Conservation (phyloP, 2,113 vertebrate genomes). For the Cairina moschata region DNA sequence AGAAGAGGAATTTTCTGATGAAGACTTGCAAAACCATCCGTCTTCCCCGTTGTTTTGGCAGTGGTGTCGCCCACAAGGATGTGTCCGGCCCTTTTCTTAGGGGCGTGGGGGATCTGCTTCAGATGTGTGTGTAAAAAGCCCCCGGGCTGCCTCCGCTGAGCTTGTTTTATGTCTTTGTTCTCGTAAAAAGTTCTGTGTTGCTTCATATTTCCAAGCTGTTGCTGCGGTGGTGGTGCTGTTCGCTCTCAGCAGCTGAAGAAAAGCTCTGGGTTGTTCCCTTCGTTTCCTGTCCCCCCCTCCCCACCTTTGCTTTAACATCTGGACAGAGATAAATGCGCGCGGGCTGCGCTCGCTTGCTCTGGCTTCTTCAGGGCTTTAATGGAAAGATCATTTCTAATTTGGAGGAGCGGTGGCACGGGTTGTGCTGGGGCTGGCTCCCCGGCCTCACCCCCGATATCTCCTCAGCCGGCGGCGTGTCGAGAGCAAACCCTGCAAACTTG, state of each 20-base stretch:
- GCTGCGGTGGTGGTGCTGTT: neutral
- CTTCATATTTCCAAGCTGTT: neutral
- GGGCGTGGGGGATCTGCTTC: neutral
- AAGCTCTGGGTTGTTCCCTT: neutral
- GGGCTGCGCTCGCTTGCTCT: neutral
- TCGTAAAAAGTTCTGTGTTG: constrained; percentile 30
- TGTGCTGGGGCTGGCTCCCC: neutral
- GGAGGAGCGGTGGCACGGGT: neutral
- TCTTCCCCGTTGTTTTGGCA: constrained; percentile 32
- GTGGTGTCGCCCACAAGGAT: neutral
- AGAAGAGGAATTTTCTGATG: constrained; percentile 48
- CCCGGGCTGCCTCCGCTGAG: neutral
- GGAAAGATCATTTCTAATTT: neutral
- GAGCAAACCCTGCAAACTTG: constrained; percentile 60
- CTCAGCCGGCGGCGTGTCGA: neutral
- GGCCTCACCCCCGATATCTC: constrained; percentile 12
- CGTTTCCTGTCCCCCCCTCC: neutral
- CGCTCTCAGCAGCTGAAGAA: constrained; percentile 2
- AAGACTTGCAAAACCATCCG: neutral
- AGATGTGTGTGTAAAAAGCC: neutral
- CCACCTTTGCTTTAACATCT: constrained; percentile 1
- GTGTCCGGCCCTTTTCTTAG: accelerated
- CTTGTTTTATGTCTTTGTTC: constrained; percentile 27
- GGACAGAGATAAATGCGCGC: neutral
- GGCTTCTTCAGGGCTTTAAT: neutral